Percentiles rank a stretch among this genome's conserved stretches.
phyloP scores from a whole-genome alignment of 1,140 invertebrate genomes.

The Brachionus plicatilis region DNA sequence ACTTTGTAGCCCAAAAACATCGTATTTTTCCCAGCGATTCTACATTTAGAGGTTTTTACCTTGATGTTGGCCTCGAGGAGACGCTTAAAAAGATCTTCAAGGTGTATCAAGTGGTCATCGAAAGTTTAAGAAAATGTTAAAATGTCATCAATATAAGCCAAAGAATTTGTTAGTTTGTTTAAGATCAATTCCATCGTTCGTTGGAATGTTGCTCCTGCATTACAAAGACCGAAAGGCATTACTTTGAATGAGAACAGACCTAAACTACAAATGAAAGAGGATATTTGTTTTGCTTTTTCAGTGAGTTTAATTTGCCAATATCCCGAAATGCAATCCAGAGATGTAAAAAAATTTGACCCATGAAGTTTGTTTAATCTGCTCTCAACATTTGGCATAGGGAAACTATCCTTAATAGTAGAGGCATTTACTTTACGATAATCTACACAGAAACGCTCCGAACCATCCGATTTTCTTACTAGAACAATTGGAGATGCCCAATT shows the following conservation, averaged over 20 bases:
- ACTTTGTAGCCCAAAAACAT: not conserved
- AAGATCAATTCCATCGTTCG: constrained; percentile 56
- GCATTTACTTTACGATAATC: too few relatives aligned
- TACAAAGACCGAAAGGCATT: constrained; percentile 55
- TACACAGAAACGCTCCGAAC: too few relatives aligned
- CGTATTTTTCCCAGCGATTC: not conserved
- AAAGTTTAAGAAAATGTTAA: constrained; percentile 50
- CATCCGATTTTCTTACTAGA: too few relatives aligned
- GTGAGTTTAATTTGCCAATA: constrained; percentile 49
- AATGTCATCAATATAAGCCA: constrained; percentile 59
- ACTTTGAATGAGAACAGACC: not conserved
- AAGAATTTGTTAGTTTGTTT: constrained; percentile 40
- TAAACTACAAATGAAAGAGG: constrained; percentile 36
- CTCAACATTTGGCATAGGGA: too few relatives aligned
- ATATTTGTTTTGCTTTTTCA: constrained; percentile 44
- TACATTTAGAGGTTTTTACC: not conserved
- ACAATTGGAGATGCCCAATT: too few relatives aligned
- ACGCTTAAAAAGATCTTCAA: constrained; percentile 49
- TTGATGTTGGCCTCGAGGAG: constrained; percentile 43
- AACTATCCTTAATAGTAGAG: too few relatives aligned
- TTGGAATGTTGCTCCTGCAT: constrained; percentile 56
- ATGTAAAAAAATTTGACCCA: constrained; percentile 43
- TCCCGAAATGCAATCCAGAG: constrained; percentile 49
- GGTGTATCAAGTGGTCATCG: constrained; percentile 52
- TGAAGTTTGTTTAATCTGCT: too few relatives aligned